Base-by-base conservation (phyloP, 2,888 invertebrate genomes). In the Seira musarum region DNA sequence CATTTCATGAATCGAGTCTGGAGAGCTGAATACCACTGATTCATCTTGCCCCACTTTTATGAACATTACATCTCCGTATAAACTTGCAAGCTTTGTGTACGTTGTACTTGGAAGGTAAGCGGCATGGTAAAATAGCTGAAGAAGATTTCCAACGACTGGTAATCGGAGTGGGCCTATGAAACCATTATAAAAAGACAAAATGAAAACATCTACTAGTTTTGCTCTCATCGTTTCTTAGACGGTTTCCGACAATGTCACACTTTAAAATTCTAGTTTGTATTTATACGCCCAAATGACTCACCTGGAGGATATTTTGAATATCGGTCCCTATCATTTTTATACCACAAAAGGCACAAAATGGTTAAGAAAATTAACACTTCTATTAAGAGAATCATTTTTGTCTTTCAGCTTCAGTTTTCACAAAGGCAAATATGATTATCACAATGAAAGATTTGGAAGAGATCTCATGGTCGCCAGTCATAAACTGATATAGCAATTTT, bases 11-110 rank as follows among this genome's bases (percentile, higher is more conserved):
- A 76, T 24, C 2, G 68, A 13, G 2, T 76, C 76, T 2, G 22
- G 21, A 1, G 69, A 63, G 15, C 19, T 61, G 17, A 68, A 76
- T 1, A 76, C 69, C 2, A 76, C 76, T 75, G 40, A 6, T 15
- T 76, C 76, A 1, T 10, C 22, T n/a, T 0, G 15, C 5, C 77
- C 77, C 64, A 77, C 22, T 22, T 70, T 77, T 0, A 77, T 3
- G 17, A 77, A 77, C 70, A 70, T 70, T 1, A 77, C 35, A 40
- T n/a, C 77, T n/a, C 77, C 77, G 63, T 77, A 70, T 30, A 46
- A 53, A 17, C 70, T 46, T 0, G 65, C 68, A 1, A 77, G 40
- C 10, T 77, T 65, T 19, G 3, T 35, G 17, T 70, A 70, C 2
- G 77, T 35, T 17, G 24, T 22, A 0, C 19, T 40, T n/a, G 77